Percentiles rank a stretch among this genome's conserved stretches.
phyloP scores from a whole-genome alignment of 2,113 vertebrate genomes.

The Cyanoderma ruficeps region DNA sequence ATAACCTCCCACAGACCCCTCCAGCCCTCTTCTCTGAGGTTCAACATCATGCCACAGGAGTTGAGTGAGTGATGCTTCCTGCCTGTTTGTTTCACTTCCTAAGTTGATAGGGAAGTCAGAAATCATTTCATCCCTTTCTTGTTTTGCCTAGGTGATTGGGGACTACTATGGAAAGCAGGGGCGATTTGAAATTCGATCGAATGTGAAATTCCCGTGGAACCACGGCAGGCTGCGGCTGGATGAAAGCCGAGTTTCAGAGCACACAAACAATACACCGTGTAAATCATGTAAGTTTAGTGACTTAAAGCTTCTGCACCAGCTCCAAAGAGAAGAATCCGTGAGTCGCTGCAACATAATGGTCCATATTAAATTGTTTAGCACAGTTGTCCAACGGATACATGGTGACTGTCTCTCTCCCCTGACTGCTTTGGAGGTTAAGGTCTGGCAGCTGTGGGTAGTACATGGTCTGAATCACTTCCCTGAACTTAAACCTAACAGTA shows the following conservation, averaged over 20 bases:
- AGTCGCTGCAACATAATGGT: not conserved
- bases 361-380: not conserved
- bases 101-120: not conserved
- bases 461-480: not conserved
- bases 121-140: not conserved
- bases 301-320: not conserved
- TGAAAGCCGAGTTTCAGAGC: slow-evolving; percentile 68
- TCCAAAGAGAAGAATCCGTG: not conserved
- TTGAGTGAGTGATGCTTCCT: not conserved
- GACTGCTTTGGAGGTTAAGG: not conserved
- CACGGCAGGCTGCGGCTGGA: slow-evolving; percentile 72
- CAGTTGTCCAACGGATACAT: not conserved
- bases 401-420: not conserved
- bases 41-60: not conserved
- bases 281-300: slow-evolving; percentile 88
- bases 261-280: slow-evolving; percentile 74
- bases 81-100: not conserved
- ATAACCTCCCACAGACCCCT: not conserved
- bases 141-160: slow-evolving; percentile 81
- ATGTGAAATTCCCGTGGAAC: slow-evolving; percentile 82
- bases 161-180: slow-evolving; percentile 91
- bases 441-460: not conserved
- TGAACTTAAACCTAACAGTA: not conserved
- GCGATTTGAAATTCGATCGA: slow-evolving; percentile 83
- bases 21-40: not conserved